phyloP scores from a whole-genome alignment of 2,797 vertebrate species.

The Cynodonichthys magdalenae region DNA sequence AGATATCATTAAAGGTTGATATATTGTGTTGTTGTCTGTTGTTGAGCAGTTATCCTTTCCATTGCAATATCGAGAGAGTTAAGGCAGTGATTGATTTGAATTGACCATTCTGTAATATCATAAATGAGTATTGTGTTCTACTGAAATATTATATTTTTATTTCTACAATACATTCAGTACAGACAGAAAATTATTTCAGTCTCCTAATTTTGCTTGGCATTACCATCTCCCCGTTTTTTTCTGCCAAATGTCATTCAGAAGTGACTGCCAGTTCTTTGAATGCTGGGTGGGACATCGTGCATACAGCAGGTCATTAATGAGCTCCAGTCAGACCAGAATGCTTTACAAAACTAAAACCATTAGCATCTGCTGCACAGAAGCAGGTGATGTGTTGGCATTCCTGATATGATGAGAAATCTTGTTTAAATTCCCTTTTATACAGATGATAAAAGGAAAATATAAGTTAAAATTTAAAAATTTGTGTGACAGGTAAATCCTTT shows the following conservation, averaged over 20 bases:
- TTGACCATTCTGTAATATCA: no score
- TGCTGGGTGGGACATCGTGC: constrained; percentile 33
- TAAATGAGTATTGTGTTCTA: no score
- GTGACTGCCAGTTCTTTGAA: constrained; percentile 39
- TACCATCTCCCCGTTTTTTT: constrained; percentile 24
- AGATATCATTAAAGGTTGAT: no score
- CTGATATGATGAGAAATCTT: constrained; percentile 48
- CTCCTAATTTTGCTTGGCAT: constrained; percentile 10
- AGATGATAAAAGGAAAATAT: no score
- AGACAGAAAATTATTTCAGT: constrained; percentile 14
- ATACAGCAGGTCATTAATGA: constrained; percentile 54
- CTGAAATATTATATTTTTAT: neutral
- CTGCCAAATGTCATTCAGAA: constrained; percentile 31
- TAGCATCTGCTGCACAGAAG: constrained; percentile 59
- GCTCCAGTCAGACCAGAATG: constrained; percentile 12
- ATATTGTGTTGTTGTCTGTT: no score
- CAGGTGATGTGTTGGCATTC: constrained; percentile 74
- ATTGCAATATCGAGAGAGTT: no score
- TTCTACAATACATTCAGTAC: constrained; percentile 20
- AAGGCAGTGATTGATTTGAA: no score
- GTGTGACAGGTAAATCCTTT: no score
- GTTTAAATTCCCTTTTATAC: no score
- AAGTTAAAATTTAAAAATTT: no score
- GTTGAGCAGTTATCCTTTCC: no score
- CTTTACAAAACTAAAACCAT: constrained; percentile 50